Evolutionary conservation across 2,888 invertebrate genomes (phyloP).

Genomic region (Pecten maximus): DNA sequence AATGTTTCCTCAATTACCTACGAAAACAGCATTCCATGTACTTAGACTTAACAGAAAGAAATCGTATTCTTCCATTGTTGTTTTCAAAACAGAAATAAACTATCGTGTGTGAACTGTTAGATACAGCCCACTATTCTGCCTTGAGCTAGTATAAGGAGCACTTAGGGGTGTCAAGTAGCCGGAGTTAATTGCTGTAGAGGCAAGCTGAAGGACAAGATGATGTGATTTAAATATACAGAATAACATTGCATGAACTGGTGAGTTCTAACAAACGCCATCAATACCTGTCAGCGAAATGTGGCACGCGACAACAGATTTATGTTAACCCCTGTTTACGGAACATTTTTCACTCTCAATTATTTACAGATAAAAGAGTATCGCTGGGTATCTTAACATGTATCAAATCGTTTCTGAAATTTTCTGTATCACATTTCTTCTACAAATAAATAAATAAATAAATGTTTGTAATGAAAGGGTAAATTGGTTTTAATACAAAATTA

Average conservation of each 20-base stretch:
- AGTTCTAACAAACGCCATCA: neutral
- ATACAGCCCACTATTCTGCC: neutral
- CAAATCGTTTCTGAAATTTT: too few species aligned
- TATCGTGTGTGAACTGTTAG: neutral
- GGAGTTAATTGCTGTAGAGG: neutral
- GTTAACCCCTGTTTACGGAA: neutral
- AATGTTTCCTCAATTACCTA: neutral
- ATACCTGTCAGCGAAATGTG: neutral
- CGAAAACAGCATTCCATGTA: neutral
- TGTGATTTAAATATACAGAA: constrained; percentile 25
- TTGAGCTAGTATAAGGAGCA: neutral
- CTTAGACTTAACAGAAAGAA: neutral
- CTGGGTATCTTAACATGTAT: too few species aligned
- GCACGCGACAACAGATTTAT: neutral
- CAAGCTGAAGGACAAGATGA: neutral
- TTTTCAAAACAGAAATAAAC: constrained; percentile 4
- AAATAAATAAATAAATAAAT: too few species aligned
- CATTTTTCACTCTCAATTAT: neutral
- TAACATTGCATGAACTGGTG: constrained; percentile 11
- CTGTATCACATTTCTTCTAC: too few species aligned
- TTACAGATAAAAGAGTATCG: neutral
- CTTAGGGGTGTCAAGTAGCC: neutral
- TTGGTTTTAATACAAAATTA: too few species aligned
- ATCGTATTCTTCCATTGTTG: neutral
- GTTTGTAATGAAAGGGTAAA: too few species aligned